Evolutionary conservation across 2,888 invertebrate genomes (phyloP), one percentile per base, ranked within the genome.

Genomic region (Cataglyphis rosenhaueri): DNA sequence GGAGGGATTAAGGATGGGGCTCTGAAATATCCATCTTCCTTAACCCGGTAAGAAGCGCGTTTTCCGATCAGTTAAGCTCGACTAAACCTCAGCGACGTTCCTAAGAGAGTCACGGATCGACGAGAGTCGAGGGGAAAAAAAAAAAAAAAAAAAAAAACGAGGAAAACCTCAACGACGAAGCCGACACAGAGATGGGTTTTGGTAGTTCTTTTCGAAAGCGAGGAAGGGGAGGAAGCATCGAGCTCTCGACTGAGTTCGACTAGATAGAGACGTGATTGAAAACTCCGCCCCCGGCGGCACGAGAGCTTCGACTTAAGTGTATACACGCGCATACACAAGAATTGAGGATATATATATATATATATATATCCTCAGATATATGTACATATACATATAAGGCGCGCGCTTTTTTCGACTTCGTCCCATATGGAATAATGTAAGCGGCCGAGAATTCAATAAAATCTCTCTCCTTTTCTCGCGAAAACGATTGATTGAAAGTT

Each of bases 201-300:
- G 74, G 44, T 8, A 29, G 76, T 61, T 76, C 38, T 48, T 55
- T 35, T 35, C 25, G n/a, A 55, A 73, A 73, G 52, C 62, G 48
- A 61, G 52, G 62, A 82, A 52, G n/a, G n/a, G 59, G 44, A 73
- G 65, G 64, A 70, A 74, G 78, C 70, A 85, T 83, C 85, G 85
- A 82, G 85, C 84, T 89, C 81, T 82, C 84, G 85, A 85, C 76
- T 85, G 88, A 91, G 90, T 61, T 91, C 90, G 91, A 89, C 89
- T 92, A 91, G 93, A 94, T 93, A 92, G 92, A 93, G 91, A 88
- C 87, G 91, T 92, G 94, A 94, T 94, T 94, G 93, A 94, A 94
- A 93, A 94, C 91, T 92, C 91, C 84, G 93, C 93, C 92, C 86
- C 88, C 84, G 91, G 93, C 93, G 84, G 83, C 87, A 87, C 85